Conservation (phyloP, 2,797 vertebrate species). For the Hybognathus amarus region DNA sequence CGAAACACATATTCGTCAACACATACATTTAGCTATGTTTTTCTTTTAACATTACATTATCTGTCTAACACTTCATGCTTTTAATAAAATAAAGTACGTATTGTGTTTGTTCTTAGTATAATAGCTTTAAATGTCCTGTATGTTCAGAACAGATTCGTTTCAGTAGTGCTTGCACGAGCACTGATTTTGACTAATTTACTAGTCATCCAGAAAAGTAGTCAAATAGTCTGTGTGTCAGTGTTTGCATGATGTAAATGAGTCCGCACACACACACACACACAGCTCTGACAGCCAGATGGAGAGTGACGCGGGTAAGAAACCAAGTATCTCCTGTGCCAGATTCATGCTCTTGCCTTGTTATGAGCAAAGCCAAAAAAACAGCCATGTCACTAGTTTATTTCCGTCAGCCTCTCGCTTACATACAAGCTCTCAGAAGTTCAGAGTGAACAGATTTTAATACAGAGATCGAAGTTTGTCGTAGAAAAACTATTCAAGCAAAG, state of each 20-base stretch:
- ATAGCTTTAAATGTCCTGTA: neutral
- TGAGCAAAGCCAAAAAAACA: slow-evolving; percentile 4
- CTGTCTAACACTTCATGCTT: neutral
- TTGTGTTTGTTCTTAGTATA: neutral
- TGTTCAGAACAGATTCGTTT: neutral
- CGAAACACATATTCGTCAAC: neutral
- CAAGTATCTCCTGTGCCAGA: neutral
- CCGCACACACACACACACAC: neutral
- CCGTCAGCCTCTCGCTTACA: neutral
- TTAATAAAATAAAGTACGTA: neutral
- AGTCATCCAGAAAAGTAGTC: slow-evolving; percentile 26
- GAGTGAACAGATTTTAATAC: neutral
- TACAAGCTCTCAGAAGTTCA: neutral
- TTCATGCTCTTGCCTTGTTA: neutral
- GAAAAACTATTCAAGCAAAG: neutral
- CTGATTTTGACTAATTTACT: slow-evolving; percentile 4
- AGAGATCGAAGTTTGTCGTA: neutral
- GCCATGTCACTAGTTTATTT: neutral
- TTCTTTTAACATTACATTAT: neutral
- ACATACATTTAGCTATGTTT: neutral
- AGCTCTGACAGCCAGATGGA: slow-evolving; percentile 25
- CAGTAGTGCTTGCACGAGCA: neutral
- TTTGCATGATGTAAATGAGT: slow-evolving; percentile 24
- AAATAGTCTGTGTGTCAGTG: slow-evolving; percentile 4
- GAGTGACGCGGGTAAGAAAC: neutral